These are phyloP conservation scores for Conchocele bisecta DNA, from an alignment of 2,888 invertebrate genomes.

Conservation along the genomic window DNA sequence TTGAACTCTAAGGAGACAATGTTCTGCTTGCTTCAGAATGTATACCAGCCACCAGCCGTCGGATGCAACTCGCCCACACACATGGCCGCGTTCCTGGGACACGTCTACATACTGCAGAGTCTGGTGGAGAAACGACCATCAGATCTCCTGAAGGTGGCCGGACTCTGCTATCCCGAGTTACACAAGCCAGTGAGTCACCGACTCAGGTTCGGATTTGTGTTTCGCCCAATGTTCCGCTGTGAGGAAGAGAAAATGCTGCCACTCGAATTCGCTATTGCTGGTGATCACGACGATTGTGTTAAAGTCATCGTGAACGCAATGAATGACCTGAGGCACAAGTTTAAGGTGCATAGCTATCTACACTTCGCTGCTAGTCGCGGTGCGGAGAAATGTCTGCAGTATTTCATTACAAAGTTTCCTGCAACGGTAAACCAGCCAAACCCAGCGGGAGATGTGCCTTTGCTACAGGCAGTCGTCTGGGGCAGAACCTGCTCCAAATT, in stretches of 20 bases:
- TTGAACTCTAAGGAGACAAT: slow-evolving; percentile 88
- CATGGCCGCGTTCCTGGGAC: slow-evolving; percentile 89
- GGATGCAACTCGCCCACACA: slow-evolving; percentile 89
- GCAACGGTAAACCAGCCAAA: slow-evolving; percentile 70
- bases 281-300: slow-evolving; percentile 75
- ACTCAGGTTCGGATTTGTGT: slow-evolving; percentile 71
- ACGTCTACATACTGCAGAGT: slow-evolving; percentile 88
- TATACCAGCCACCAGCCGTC: slow-evolving; percentile 89
- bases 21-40: slow-evolving; percentile 78
- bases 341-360: slow-evolving; percentile 51
- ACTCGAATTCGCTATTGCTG: slow-evolving; percentile 79
- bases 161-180: slow-evolving; percentile 90
- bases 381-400: slow-evolving; percentile 78
- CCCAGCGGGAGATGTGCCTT: slow-evolving; percentile 90
- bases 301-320: slow-evolving; percentile 53
- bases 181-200: slow-evolving; percentile 83
- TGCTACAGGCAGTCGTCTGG: slow-evolving; percentile 89
- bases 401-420: slow-evolving; percentile 74
- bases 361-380: slow-evolving; percentile 85
- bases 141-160: slow-evolving; percentile 87
- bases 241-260: slow-evolving; percentile 72
- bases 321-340: slow-evolving; percentile 16
- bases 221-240: slow-evolving; percentile 79
- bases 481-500: slow-evolving; percentile 87
- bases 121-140: slow-evolving; percentile 88